These are phyloP conservation scores for Standfussiana lucernea DNA, from an alignment of 2,888 invertebrate species.

Conservation along the genomic window DNA sequence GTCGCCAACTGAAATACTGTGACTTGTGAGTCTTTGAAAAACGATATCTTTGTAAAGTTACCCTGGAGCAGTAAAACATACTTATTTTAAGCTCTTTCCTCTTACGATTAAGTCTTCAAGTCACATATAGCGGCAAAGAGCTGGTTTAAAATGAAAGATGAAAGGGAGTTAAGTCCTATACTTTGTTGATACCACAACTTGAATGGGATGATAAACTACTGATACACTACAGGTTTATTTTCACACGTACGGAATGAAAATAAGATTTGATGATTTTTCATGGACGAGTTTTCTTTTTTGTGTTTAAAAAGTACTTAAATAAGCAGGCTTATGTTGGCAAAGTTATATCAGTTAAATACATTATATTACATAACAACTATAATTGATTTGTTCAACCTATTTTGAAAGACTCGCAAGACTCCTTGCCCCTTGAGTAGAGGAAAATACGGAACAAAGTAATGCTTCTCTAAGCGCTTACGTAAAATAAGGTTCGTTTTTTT, in stretches of 20 bases:
- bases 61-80: slow-evolving; percentile 55
- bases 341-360: neutral
- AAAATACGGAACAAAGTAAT: neutral
- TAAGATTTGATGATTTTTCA: neutral
- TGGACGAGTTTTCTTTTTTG: neutral
- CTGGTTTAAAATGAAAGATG: slow-evolving; percentile 53
- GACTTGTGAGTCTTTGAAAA: slow-evolving; percentile 58
- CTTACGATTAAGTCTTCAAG: slow-evolving; percentile 58
- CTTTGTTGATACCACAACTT: slow-evolving; percentile 38
- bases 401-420: neutral
- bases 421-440: too few relatives aligned
- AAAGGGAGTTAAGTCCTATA: slow-evolving; percentile 38
- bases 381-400: neutral
- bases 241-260: neutral
- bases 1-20: slow-evolving; percentile 53
- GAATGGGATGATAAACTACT: slow-evolving; percentile 47
- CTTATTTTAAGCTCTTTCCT: slow-evolving; percentile 60
- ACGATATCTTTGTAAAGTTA: slow-evolving; percentile 54
- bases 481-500: neutral
- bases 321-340: neutral
- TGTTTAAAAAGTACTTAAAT: neutral
- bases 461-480: neutral
- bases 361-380: neutral
- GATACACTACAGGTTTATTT: slow-evolving; percentile 18
- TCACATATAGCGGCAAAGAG: slow-evolving; percentile 48